Evolutionary conservation across 2,888 invertebrate genomes (phyloP).

Genomic region (Troglohyphantes excavatus): DNA sequence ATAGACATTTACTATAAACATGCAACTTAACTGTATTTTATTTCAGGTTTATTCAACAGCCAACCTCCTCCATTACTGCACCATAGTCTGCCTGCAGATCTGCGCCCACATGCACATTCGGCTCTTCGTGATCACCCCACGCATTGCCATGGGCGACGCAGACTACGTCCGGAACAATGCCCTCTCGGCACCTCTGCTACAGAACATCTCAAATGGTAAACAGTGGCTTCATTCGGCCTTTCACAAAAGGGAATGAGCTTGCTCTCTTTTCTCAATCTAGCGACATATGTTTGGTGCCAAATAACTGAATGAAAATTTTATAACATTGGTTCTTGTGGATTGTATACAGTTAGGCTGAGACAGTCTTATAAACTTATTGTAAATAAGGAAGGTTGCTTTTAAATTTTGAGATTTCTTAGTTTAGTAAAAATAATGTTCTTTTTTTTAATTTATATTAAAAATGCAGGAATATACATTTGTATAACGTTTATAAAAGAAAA

Average conservation of each 20-base stretch:
- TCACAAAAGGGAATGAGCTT: conserved; percentile 38
- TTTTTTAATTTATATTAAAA: too few species aligned
- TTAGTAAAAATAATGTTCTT: too few species aligned
- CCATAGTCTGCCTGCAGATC: conserved; percentile 94
- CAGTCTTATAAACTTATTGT: too few species aligned
- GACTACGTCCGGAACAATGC: neutral
- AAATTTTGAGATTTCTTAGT: too few species aligned
- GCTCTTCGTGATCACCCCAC: conserved; percentile 88
- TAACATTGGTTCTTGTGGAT: too few species aligned
- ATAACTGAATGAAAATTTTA: neutral
- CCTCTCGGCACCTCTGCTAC: conserved; percentile 52
- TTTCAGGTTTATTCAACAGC: conserved; percentile 90
- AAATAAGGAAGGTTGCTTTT: too few species aligned
- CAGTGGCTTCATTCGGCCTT: conserved; percentile 62
- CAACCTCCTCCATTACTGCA: conserved; percentile 92
- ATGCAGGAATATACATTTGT: too few species aligned
- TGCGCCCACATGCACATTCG: conserved; percentile 93
- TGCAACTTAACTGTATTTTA: too few species aligned
- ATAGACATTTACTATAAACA: too few species aligned
- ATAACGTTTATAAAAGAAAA: too few species aligned
- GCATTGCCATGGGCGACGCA: conserved; percentile 4
- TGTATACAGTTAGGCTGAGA: too few species aligned
- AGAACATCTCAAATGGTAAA: conserved; percentile 73
- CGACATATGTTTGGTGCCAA: conserved; percentile 45
- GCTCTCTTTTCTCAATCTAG: too few species aligned